Base-by-base conservation (phyloP, 1,140 invertebrate species). In the Drosophila albomicans region DNA sequence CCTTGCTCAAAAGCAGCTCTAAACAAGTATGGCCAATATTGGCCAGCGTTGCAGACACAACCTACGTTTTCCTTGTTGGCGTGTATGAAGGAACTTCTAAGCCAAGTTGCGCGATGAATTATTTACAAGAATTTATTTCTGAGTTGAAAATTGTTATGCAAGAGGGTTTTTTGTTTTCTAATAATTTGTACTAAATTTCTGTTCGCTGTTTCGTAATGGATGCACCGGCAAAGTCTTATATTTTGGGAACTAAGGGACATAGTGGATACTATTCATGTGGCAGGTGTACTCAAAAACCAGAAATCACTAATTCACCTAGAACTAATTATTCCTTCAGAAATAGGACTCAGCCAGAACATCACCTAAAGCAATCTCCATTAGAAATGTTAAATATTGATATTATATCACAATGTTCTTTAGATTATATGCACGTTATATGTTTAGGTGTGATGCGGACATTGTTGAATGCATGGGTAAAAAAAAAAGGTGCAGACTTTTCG, bases 381-480 rank as follows among this genome's bases (percentile, higher is more conserved):
- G 59, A 74, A 78, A 75, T 66, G 62, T 54, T 74, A 45, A 74
- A 59, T 10, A 69, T 74, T 65, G 38, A 75, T 3, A 43, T 43
- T n/a, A n/a, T 13, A n/a, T 43, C 43, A n/a, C 35, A 74, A 67
- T 65, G 52, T 65, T 41, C 56, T 38, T 28, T 65, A 69, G 54
- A 69, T 66, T 74, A 70, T 51, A 78, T 78, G 61, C 66, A 75
- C 25, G 71, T 78, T 74, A 61, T 75, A 38, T 71, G 74, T 49
- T 68, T 72, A 51, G 51, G 68, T 38, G 67, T 71, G 41, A 77
- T 63, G 67, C 46, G 74, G 41, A 66, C 74, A 56, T 38, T 76
- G 45, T 63, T 77, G 32, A 77, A 67, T 45, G 58, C 16, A 28
- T 72, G 69, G 75, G 46, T 64, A 15, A 72, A 78, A 45, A 68